Evolutionary conservation across 2,888 invertebrate genomes (phyloP), one percentile per base, ranked within the genome.

Genomic region (Malachius bipustulatus): DNA sequence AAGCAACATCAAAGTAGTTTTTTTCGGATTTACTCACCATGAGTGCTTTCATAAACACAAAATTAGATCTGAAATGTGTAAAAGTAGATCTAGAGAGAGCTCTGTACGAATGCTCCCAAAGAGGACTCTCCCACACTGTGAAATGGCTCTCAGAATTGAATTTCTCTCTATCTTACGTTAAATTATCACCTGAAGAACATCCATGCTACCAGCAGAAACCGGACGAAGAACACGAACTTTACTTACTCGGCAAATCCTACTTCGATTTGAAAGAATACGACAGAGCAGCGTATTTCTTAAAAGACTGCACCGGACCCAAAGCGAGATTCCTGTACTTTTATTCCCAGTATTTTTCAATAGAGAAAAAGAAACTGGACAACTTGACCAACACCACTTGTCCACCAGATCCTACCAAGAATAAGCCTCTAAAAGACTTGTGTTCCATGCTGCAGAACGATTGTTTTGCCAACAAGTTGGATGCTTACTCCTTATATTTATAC

Each of bases 261-360:
- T 91, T 90, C 56, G 89, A 93, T 62, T 67, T 82, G 29, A 82
- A 84, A 48, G 94, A 96, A 60, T 94, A 89, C 59, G 89, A 90
- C 51, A 70, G 88, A 52, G 81, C 84, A 36, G 83, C 87, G 0
- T 79, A 79, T 64, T 87, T 85, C 52, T 68, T 84, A 4, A 74
- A 80, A 48, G 71, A 76, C 39, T 79, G 80, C 48, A 66, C 66
- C 26, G 77, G 77, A 38, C 66, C 75, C 0, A 82, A 82, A 56
- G 76, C 80, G 28, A 71, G 77, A 42, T 96, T 94, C 60, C 64
- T 96, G 14, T 77, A 85, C 57, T 75, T 81, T 47, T 96, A 93
- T 60, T 75, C 90, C 0, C 73, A 76, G 16, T 96, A 88, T 55
- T 72, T 90, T 67, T 84, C 90, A 0, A 80, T 83, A 42, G 93